Evolutionary conservation across 2,113 vertebrate species (phyloP), one percentile per base, ranked within the genome.

Genomic region (Aythya baeri): DNA sequence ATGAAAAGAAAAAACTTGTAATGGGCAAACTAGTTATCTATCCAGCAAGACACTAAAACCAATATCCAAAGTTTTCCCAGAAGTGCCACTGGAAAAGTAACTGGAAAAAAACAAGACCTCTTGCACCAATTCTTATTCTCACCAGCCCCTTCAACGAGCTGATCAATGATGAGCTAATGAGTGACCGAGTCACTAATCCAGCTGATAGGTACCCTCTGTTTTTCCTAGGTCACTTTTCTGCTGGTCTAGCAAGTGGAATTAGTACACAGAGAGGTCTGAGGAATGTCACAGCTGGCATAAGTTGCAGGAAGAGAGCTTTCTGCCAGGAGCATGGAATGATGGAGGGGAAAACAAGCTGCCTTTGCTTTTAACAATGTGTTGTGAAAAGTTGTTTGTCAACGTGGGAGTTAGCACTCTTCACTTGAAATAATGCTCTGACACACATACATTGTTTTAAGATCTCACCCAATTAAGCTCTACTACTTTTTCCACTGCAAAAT

Each of bases 261-360:
- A 59, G 44, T 74, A 80, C 29, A 66, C 25, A 61, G 38, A 75
- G 26, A 61, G 22, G 18, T 55, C 22, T 62, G 63, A 76, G 32
- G 22, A 68, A 55, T 17, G 29, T n/a, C 46, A 76, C 9, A 61
- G 55, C 17, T 46, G 22, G 70, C 32, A 68, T 22, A 68, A 75
- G 26, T 22, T 75, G 26, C 36, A 46, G 62, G 13, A 61, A 80
- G 21, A 74, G 61, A 36, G 52, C 11, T 23, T 21, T 27, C 43
- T 44, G 36, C 46, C 17, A 68, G 36, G 17, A 59, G 34, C 13
- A 1, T 0, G 54, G 25, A 89, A 67, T 22, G 16, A 74, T 9
- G 4, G 17, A 61, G 31, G 22, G 5, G 9, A 27, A 83, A 61
- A 75, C 13, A 61, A 71, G 0, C 3, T 15, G 0, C 3, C 17